Evolutionary conservation across 2,797 vertebrate genomes (phyloP).

Genomic region (Scolopax bukidnonensis): DNA sequence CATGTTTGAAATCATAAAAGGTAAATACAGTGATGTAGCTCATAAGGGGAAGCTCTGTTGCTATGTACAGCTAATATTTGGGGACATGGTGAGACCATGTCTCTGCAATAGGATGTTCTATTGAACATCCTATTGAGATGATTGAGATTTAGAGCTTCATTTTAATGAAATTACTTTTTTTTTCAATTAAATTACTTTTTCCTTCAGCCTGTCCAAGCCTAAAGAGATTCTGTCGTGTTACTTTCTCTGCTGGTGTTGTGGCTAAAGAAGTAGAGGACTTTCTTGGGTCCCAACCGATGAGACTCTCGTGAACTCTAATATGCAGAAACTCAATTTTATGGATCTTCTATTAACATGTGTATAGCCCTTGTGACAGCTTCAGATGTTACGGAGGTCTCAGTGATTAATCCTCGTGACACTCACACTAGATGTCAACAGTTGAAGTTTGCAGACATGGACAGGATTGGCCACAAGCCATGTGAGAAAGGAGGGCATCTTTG

Average conservation of each 20-base stretch:
- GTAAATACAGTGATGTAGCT: rapidly evolving
- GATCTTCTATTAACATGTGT: background rate
- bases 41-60: background rate
- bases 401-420: background rate
- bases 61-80: background rate
- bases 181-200: background rate
- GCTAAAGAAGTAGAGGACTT: background rate
- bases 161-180: too few species aligned
- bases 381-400: background rate
- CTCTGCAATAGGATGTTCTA: background rate
- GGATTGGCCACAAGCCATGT: background rate
- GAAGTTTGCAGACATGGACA: background rate
- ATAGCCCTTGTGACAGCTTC: background rate
- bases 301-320: background rate
- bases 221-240: background rate
- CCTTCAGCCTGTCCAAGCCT: rapidly evolving
- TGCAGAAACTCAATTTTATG: background rate
- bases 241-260: background rate
- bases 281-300: background rate
- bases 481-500: background rate
- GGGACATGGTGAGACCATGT: background rate
- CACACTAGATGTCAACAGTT: background rate
- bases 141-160: too few species aligned
- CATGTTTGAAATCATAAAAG: background rate
- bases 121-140: background rate